Base-by-base conservation (phyloP, 2,113 vertebrate species). In the Ahaetulla prasina region DNA sequence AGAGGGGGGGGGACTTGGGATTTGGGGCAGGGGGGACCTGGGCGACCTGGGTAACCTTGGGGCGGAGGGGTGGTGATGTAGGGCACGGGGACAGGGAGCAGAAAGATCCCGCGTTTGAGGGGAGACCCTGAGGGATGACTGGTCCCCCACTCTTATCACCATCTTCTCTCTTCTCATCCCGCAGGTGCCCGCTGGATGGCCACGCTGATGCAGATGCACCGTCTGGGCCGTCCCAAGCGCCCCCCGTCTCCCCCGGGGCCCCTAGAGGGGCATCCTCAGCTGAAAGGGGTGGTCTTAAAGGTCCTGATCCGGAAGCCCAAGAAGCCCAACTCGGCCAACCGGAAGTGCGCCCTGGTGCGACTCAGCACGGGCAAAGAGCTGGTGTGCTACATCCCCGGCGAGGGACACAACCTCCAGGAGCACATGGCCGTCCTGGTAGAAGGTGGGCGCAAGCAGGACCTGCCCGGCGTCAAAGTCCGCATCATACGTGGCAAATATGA, bases 131-230 rank as follows among this genome's bases (percentile, higher is more conserved):
- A 50, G 52, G 0, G 52, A 3, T 52, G 52, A 52, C 52, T 4
- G 3, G 14, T 14, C 3, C 52, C 52, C 50, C 50, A 50, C 11
- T 50, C 50, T 49, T 49, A 50, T 12, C 50, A 2, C 52, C 52
- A 2, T 16, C 52, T 18, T 18, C 50, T 4, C 52, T 5, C 53
- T 5, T 1, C 53, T 1, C 4, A 0, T 5, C 54, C 20, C 22
- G 54, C 7, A 57, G 55, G 55, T 0, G 55, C 55, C 55, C 55
- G 63, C 12, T 68, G 63, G n/a, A 68, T 68, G 63, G 63, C 63
- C 12, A 68, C 63, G 0, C 63, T 68, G 63, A 2, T 2, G 0
- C 63, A 68, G 63, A 68, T 68, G 63, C 63, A 68, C 63, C 63
- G 14, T 0, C 63, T 68, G 63, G 63, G 63, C n/a, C 63, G 63